phyloP scores from a whole-genome alignment of 2,888 invertebrate genomes.

The Gastrophysa polygoni region DNA sequence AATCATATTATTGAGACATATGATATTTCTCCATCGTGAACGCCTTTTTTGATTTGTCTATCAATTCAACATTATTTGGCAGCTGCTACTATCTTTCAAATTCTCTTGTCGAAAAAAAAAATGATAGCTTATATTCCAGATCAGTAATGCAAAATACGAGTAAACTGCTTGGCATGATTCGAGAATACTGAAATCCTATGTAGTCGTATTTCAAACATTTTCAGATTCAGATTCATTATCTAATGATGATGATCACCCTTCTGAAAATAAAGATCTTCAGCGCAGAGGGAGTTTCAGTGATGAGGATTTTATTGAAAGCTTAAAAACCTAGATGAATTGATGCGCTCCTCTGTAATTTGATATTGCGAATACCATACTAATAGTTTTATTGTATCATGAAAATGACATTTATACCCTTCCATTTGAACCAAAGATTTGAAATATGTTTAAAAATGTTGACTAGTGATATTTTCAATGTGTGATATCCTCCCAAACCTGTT shows the following conservation, averaged over 20 bases:
- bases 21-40: too few species aligned
- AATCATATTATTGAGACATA: too few species aligned
- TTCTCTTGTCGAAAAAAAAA: too few species aligned
- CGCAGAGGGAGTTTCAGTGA: conserved; percentile 2
- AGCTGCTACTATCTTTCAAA: too few species aligned
- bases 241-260: conserved; percentile 27
- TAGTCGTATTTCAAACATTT: conserved; percentile 10
- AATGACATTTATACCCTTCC: background rate
- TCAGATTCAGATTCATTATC: conserved; percentile 33
- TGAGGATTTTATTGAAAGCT: conserved; percentile 15
- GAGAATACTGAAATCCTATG: background rate
- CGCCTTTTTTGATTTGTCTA: too few species aligned
- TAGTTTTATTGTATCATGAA: background rate
- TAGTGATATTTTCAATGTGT: background rate
- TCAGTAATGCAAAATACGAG: too few species aligned
- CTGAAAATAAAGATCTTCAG: conserved; percentile 19
- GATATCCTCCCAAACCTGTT: background rate
- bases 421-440: background rate
- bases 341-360: background rate
- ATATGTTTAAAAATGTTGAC: background rate
- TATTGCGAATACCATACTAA: too few species aligned
- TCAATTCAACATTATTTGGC: too few species aligned
- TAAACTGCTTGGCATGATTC: too few species aligned
- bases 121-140: too few species aligned
- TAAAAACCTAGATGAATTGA: conserved; percentile 9